A percentile compares a stretch with the other conserved stretches of the same genome.
Evolutionary conservation across 2,888 invertebrate species (phyloP).

Genomic region (Stenurella melanura): DNA sequence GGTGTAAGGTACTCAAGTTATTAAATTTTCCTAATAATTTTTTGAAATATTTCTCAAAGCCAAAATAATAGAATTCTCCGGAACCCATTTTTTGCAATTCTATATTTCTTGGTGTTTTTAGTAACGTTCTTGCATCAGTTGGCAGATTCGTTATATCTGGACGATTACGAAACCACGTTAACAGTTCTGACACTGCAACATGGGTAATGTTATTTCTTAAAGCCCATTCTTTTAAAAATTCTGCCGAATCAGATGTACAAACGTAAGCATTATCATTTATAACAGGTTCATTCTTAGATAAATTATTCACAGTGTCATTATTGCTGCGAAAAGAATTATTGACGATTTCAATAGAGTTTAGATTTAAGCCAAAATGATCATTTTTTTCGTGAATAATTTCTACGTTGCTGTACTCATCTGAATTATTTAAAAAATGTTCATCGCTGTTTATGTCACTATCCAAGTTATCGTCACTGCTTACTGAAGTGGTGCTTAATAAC

Average conservation of each 20-base stretch:
- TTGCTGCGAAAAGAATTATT: too few species aligned
- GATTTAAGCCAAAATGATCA: too few species aligned
- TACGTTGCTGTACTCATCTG: too few species aligned
- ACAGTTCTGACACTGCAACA: neutral
- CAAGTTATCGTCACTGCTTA: too few species aligned
- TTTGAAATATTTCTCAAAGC: neutral
- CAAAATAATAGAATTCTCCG: neutral
- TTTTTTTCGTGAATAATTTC: too few species aligned
- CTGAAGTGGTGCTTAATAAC: too few species aligned
- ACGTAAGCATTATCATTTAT: too few species aligned
- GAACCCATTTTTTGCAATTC: neutral
- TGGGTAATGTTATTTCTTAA: neutral
- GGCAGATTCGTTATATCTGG: neutral
- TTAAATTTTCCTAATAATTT: neutral
- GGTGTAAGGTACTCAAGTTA: neutral
- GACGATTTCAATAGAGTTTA: too few species aligned
- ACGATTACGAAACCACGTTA: neutral
- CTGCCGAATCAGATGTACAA: neutral
- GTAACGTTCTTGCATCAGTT: neutral
- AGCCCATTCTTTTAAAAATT: neutral
- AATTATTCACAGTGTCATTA: too few species aligned
- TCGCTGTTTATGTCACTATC: too few species aligned
- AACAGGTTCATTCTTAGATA: too few species aligned
- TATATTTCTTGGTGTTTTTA: neutral
- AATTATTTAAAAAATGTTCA: too few species aligned